These are phyloP conservation scores for Sesamia nonagrioides DNA, from an alignment of 1,140 invertebrate genomes.

Conservation along the genomic window DNA sequence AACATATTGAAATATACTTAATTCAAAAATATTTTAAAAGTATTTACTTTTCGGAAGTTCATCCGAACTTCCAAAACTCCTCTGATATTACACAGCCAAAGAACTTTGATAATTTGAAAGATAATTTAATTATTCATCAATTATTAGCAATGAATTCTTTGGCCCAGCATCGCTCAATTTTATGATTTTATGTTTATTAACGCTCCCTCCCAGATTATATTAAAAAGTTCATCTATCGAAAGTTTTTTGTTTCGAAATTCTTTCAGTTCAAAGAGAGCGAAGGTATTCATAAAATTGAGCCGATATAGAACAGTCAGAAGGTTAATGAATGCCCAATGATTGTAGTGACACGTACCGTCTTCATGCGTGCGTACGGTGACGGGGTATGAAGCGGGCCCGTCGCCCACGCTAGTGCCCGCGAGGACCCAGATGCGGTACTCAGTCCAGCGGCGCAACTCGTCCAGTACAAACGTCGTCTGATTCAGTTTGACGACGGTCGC, in stretches of 20 bases:
- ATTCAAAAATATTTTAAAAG: slow-evolving; percentile 49
- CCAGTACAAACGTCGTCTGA: slow-evolving; percentile 92
- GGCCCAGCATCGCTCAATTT: slow-evolving; percentile 64
- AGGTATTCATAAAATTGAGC: slow-evolving; percentile 49
- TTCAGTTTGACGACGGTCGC: slow-evolving; percentile 93
- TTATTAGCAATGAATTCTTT: slow-evolving; percentile 60
- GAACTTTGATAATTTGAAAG: slow-evolving; percentile 63
- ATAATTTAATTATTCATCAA: slow-evolving; percentile 64
- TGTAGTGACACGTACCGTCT: slow-evolving; percentile 96
- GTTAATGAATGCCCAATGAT: slow-evolving; percentile 23
- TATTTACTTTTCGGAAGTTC: too few species aligned
- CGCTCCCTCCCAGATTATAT: slow-evolving; percentile 26
- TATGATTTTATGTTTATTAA: slow-evolving; percentile 59
- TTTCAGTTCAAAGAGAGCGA: not conserved
- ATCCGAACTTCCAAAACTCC: slow-evolving; percentile 55
- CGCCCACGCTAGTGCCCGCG: slow-evolving; percentile 97
- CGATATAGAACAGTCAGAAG: not conserved
- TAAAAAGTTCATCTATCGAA: slow-evolving; percentile 44
- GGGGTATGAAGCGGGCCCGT: slow-evolving; percentile 95
- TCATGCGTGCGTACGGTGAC: slow-evolving; percentile 97
- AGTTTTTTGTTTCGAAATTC: slow-evolving; percentile 23
- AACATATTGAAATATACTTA: slow-evolving; percentile 27
- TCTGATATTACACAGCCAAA: slow-evolving; percentile 69
- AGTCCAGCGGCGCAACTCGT: slow-evolving; percentile 97
- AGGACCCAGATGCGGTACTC: slow-evolving; percentile 98